Conservation (phyloP, 2,888 invertebrate genomes). For the Apamea epomidion region DNA sequence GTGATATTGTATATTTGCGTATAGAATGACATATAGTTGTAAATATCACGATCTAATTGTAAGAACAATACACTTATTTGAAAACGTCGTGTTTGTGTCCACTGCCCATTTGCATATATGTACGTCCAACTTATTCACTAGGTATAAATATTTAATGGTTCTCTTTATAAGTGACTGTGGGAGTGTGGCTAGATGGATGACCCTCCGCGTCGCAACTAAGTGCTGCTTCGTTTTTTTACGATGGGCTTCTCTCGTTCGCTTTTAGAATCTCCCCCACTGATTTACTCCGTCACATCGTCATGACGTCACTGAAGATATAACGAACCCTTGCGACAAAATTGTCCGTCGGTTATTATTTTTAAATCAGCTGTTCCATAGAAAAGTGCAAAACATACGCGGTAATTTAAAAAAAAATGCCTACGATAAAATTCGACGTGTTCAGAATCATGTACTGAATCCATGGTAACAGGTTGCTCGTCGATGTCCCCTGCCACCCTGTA, state of each 20-base stretch:
- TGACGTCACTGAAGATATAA: neutral
- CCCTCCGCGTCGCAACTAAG: constrained; percentile 55
- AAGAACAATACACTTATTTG: constrained; percentile 72
- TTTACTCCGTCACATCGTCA: neutral
- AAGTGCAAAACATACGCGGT: no score
- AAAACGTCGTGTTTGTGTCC: constrained; percentile 61
- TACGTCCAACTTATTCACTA: constrained; percentile 58
- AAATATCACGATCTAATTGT: constrained; percentile 57
- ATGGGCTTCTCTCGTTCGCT: neutral
- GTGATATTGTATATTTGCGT: constrained; percentile 47
- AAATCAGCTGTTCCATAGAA: neutral
- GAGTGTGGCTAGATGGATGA: constrained; percentile 54
- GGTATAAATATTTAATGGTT: constrained; percentile 73
- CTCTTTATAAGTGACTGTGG: constrained; percentile 57
- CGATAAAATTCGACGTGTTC: no score
- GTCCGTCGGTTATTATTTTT: no score
- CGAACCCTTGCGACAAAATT: neutral
- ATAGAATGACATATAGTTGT: constrained; percentile 35
- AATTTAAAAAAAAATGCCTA: no score
- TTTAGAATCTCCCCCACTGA: neutral
- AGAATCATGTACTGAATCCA: no score
- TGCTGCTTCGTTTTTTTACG: neutral
- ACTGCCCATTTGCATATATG: constrained; percentile 56
- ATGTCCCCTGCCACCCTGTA: no score
- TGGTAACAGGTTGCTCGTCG: no score